These are phyloP conservation scores for Synanthedon myopaeformis DNA, from an alignment of 2,888 invertebrate genomes.

Conservation along the genomic window DNA sequence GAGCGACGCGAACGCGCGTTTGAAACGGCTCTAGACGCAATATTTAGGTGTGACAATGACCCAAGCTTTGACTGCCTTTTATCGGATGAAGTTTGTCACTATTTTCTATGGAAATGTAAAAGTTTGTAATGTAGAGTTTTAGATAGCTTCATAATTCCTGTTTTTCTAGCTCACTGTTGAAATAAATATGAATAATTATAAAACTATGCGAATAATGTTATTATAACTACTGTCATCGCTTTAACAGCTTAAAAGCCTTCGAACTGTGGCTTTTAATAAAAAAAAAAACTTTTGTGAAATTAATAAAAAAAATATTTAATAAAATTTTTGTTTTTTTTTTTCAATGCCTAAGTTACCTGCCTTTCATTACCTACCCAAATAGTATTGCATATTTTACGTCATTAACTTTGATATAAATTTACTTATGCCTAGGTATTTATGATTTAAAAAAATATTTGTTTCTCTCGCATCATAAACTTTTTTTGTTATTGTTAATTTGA, in stretches of 20 bases:
- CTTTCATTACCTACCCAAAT: too few species aligned
- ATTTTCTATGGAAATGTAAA: conserved; percentile 61
- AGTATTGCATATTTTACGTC: too few species aligned
- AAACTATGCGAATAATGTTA: conserved; percentile 29
- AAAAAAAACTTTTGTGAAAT: conserved; percentile 68
- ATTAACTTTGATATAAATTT: too few species aligned
- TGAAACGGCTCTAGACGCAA: conserved; percentile 26
- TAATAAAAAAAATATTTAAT: conserved; percentile 56
- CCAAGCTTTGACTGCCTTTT: conserved; percentile 57
- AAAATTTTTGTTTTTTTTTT: background rate
- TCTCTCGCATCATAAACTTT: too few species aligned
- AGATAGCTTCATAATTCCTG: conserved; percentile 58
- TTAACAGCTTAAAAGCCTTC: conserved; percentile 69
- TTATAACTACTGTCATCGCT: conserved; percentile 44
- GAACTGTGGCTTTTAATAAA: conserved; percentile 67
- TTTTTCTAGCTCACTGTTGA: conserved; percentile 49
- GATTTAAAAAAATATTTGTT: too few species aligned
- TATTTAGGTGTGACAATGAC: conserved; percentile 28
- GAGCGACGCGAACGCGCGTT: conserved; percentile 6
- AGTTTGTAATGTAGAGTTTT: conserved; percentile 50
- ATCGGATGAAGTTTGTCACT: conserved; percentile 49
- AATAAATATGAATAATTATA: conserved; percentile 8
- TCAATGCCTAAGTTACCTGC: background rate
- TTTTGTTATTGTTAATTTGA: too few species aligned
- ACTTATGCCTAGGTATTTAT: too few species aligned